Evolutionary conservation across 1,140 invertebrate genomes (phyloP).

Genomic region (Aricia agestis): DNA sequence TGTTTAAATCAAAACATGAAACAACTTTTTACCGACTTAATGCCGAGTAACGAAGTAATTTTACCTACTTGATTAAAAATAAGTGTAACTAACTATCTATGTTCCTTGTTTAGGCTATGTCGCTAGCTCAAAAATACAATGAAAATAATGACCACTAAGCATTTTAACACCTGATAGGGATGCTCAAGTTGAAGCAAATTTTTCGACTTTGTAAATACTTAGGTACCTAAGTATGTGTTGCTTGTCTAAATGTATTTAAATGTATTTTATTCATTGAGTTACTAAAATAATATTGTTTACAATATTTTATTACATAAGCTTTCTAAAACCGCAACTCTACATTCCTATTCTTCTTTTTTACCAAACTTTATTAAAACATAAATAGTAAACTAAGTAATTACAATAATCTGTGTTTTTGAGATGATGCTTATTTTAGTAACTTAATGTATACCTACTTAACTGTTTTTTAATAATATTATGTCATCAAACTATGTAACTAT

Average conservation of each 20-base stretch:
- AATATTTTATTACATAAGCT: background rate
- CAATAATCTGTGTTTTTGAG: background rate
- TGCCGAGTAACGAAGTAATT: background rate
- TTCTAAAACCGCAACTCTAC: background rate
- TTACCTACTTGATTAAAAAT: background rate
- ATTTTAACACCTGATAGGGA: constrained; percentile 1
- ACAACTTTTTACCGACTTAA: background rate
- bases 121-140: constrained; percentile 14
- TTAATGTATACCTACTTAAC: background rate
- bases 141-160: constrained; percentile 12
- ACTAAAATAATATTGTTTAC: background rate
- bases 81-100: constrained; percentile 28
- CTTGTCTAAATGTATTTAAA: background rate
- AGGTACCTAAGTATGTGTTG: background rate
- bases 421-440: background rate
- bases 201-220: background rate
- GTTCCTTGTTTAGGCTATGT: constrained; percentile 28
- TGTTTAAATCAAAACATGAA: background rate
- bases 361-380: background rate
- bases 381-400: background rate
- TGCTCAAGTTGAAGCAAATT: constrained; percentile 1
- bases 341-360: constrained; percentile 2
- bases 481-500: too few species aligned
- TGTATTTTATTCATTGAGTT: background rate
- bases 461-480: too few species aligned